Percentiles rank a stretch among this genome's conserved stretches.
These are phyloP conservation scores for Ormyrus nitidulus DNA, from an alignment of 2,888 invertebrate species.

Conservation along the genomic window DNA sequence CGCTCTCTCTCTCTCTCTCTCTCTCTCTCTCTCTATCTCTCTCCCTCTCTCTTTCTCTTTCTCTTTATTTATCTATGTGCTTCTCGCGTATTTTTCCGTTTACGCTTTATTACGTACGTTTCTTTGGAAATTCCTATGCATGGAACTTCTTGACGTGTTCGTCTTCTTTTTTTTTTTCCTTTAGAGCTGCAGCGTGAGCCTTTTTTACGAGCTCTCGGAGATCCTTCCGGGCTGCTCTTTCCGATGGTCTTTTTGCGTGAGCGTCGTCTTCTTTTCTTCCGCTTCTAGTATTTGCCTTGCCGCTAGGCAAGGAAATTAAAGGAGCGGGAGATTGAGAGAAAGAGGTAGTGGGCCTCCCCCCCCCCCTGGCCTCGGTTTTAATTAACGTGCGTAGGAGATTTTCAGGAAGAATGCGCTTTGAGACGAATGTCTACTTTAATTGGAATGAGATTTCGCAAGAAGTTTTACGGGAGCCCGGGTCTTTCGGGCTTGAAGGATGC, in stretches of 20 bases:
- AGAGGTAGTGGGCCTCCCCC: too few species aligned
- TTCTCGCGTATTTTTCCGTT: constrained; percentile 16
- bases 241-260: constrained; percentile 5
- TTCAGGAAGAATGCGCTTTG: too few species aligned
- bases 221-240: neutral
- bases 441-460: too few species aligned
- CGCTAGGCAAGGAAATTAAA: too few species aligned
- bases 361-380: too few species aligned
- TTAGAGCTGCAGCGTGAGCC: neutral
- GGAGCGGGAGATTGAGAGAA: too few species aligned
- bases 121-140: constrained; percentile 14
- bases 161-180: neutral
- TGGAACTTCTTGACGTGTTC: neutral
- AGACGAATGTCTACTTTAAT: too few species aligned
- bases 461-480: too few species aligned
- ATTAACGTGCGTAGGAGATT: too few species aligned
- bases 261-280: too few species aligned
- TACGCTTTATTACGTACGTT: constrained; percentile 25
- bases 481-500: too few species aligned
- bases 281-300: too few species aligned
- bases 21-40: neutral
- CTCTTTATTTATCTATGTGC: neutral
- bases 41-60: neutral
- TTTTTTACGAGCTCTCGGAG: constrained; percentile 21
- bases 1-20: neutral